Evolutionary conservation across 2,113 vertebrate species (phyloP), one percentile per base, ranked within the genome.

Genomic region (Porphyrio hochstetteri): DNA sequence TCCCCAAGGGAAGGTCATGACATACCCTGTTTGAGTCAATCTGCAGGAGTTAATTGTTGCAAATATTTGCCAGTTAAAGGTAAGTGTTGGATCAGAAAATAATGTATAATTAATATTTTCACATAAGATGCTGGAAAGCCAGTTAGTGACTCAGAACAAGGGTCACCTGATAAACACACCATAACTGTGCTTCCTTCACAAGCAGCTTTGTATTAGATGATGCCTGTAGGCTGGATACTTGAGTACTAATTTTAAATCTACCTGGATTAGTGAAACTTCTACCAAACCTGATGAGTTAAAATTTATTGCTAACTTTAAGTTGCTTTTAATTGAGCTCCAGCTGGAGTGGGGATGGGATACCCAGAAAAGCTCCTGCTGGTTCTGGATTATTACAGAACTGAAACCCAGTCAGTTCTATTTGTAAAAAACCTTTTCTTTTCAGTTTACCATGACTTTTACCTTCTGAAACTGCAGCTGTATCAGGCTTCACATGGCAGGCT

Each of bases 11-110:
- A 40, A 55, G 59, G n/a, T 61, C 2, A 3, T 24, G 63, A 61
- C 31, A 92, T 10, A 2, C 55, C 28, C 11, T 64, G 48, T 11
- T 56, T 55, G 24, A 90, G 50, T 82, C 67, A 87, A 4, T 67
- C 55, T 81, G n/a, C 44, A 84, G 50, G 40, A 70, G 13, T 14
- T 57, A 88, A 88, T 70, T 74, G 55, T 40, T 91, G 67, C 55
- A 86, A 79, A 59, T 87, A 86, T 74, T 95, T 93, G 28, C 50
- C 38, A 82, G 19, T 82, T 95, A 74, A 77, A 86, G 38, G 48
- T 33, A 69, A 70, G 60, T 27, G 31, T 44, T 89, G 61, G 19
- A 76, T 67, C 31, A 76, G 31, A 42, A 82, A 76, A 44, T 70
- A 74, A 35, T 28, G 76, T 3, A 18, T 50, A 38, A 61, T 65